Evolutionary conservation across 2,113 vertebrate species (phyloP), one percentile per base, ranked within the genome.

Genomic region (Cyanoramphus novaezelandiae): DNA sequence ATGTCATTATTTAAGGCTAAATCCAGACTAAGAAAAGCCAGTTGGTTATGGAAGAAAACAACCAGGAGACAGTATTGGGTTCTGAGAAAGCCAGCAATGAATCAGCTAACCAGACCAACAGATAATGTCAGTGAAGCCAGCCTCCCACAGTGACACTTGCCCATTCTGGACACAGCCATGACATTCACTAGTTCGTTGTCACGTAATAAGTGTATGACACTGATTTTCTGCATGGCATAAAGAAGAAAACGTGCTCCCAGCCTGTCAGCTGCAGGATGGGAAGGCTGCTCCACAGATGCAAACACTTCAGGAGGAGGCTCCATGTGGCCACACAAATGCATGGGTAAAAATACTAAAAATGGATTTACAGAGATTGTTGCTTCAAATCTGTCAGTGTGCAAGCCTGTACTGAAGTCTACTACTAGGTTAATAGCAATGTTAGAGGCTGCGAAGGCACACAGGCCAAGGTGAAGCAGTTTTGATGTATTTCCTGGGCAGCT

Each of bases 191-290:
- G 16, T 44, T 79, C 35, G 27, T 62, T 47, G 75, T 72, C 2
- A 1, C 0, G 0, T 43, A 84, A 39, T n/a, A 91, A 55, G 29
- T 55, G 6, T 1, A 31, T 1, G 4, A 65, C 21, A 53, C 14
- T 27, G 35, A 20, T 82, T 52, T 71, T 69, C 71, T 29, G 14
- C 13, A n/a, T 2, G 7, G 27, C 33, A 86, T 28, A 55, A n/a
- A 20, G 35, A 37, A 82, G 13, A n/a, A 69, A 70, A 57, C 9
- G 9, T 0, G 2, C 10, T 71, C 47, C 47, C 23, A 81, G 59
- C 3, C 33, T 33, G 29, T 11, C n/a, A 43, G 8, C 52, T 59
- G 55, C 64, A 75, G 50, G 71, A 68, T 2, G 14, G 19, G 33
- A 41, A 75, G 19, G 69, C 13, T 49, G 55, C 50, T 90, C 63